These are phyloP conservation scores for Sarcophaga carnaria DNA, from an alignment of 2,888 invertebrate species.

Conservation along the genomic window DNA sequence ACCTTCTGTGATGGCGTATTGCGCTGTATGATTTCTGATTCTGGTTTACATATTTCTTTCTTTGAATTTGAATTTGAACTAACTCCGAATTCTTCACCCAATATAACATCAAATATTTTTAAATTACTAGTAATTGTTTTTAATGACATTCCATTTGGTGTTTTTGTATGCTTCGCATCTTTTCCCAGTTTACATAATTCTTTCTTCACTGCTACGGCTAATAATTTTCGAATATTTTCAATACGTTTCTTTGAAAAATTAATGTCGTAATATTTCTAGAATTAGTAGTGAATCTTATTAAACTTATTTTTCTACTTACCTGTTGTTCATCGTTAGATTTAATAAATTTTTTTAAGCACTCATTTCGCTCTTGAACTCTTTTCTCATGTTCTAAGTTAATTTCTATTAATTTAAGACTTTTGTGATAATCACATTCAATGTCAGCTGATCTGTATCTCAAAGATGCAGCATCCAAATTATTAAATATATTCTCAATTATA, in stretches of 20 bases:
- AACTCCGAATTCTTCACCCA: neutral
- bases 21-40: no score
- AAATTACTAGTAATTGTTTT: slow-evolving; percentile 46
- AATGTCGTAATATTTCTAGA: no score
- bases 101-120: slow-evolving; percentile 35
- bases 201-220: slow-evolving; percentile 16
- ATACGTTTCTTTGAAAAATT: neutral
- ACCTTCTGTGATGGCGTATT: neutral
- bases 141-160: neutral
- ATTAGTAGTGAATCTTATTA: no score
- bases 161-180: neutral
- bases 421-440: slow-evolving; percentile 71
- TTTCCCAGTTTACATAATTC: slow-evolving; percentile 18
- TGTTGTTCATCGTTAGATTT: neutral
- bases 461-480: neutral
- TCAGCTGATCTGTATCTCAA: neutral
- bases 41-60: slow-evolving; percentile 1
- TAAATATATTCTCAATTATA: slow-evolving; percentile 58
- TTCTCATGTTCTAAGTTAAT: slow-evolving; percentile 64
- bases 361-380: slow-evolving; percentile 53
- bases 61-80: neutral
- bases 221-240: neutral
- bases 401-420: slow-evolving; percentile 66
- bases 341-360: slow-evolving; percentile 48
- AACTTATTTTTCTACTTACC: slow-evolving; percentile 35